These are phyloP conservation scores for Orestias chungarensis DNA, from an alignment of 2,797 vertebrate species.

Conservation along the genomic window DNA sequence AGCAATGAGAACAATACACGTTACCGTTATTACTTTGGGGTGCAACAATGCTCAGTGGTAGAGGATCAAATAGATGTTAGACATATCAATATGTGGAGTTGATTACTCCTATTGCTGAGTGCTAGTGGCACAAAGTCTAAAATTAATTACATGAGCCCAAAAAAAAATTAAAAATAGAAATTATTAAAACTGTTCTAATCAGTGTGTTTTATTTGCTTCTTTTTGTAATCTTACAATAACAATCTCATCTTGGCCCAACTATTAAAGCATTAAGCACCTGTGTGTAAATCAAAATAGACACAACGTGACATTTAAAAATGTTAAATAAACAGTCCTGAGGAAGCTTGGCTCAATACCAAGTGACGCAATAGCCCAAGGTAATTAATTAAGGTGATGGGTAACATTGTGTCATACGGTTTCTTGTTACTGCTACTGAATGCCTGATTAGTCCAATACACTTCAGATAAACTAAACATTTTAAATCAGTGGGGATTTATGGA, in stretches of 20 bases:
- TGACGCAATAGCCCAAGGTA: neutral
- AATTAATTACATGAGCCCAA: neutral
- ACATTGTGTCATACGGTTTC: constrained; percentile 2
- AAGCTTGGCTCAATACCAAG: neutral
- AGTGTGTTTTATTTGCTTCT: neutral
- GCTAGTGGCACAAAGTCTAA: neutral
- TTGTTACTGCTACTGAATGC: neutral
- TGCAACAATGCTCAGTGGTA: no score
- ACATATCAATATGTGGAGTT: neutral
- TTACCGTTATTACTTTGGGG: no score
- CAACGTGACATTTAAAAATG: neutral
- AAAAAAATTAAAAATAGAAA: neutral
- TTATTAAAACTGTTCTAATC: neutral
- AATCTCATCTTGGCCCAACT: neutral
- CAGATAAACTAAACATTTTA: neutral
- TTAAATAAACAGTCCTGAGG: neutral
- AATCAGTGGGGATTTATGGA: constrained; percentile 1
- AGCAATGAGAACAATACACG: no score
- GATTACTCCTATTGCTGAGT: neutral
- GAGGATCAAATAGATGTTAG: no score
- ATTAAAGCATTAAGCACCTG: neutral
- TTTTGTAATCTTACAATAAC: neutral
- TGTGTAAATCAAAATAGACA: neutral
- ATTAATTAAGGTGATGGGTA: neutral
- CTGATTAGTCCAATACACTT: constrained; percentile 1